Base-by-base conservation (phyloP, 2,113 vertebrate species). In the Amia ocellicauda region DNA sequence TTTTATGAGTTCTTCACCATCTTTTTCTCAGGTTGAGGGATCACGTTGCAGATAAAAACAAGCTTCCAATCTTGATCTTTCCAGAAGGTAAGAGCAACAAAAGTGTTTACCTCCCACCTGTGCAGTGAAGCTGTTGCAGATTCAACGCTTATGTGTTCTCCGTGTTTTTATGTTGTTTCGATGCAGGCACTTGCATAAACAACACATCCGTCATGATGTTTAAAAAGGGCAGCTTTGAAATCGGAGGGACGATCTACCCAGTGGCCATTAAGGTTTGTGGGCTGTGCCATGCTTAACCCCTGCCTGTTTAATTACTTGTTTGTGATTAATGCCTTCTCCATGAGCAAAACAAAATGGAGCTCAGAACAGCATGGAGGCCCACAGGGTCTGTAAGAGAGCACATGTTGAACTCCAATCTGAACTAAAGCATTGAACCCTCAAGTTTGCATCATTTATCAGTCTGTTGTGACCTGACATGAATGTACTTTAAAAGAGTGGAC, bases 181-280 rank as follows among this genome's bases (percentile, higher is more conserved):
- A 60, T 27, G 31, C 72, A 99, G 96, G 96, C 66, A 98, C 96
- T 57, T 99, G 96, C 67, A 90, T 99, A 79, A 99, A 99, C 73
- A 99, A 99, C 72, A 99, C 96, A 1, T 99, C 96, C 0, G 96
- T 99, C 66, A 98, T 99, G 96, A 98, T 99, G 96, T 99, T 99
- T 71, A 98, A 97, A 82, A 99, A 98, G 60, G 96, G 96, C 69
- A 98, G 96, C 79, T 99, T 99, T 85, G 95, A 97, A 79, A 95
- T 98, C 3, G 96, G 93, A 84, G 94, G 92, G 3, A 95, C 88
- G 0, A 97, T 99, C 53, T 87, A 97, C 68, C 96, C 96, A 2
- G 93, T 98, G 47, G 90, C 96, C 29, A 98, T 99, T 72, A 98
- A 98, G 93, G 95, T 98, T n/a, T n/a, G n/a, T n/a, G n/a, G n/a